Evolutionary conservation across 2,797 vertebrate species (phyloP).

Genomic region (Lacerta bilineata): DNA sequence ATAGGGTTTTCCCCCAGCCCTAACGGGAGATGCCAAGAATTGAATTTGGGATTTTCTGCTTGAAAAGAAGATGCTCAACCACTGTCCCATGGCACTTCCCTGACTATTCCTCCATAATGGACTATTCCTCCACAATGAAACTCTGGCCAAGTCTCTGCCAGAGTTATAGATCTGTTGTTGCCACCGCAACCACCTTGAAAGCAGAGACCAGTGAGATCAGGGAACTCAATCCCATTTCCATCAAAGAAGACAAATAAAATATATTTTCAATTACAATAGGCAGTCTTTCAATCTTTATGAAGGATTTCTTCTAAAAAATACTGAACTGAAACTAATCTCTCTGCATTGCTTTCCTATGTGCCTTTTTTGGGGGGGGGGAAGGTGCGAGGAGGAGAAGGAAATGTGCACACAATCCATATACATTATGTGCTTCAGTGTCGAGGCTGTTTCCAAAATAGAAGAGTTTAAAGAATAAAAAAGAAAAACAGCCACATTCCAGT

Average conservation of each 20-base stretch:
- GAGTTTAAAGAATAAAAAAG: neutral
- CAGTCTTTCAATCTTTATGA: neutral
- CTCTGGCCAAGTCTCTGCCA: neutral
- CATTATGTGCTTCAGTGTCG: neutral
- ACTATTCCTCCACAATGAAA: neutral
- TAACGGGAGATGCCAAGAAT: too few species aligned
- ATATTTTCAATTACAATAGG: neutral
- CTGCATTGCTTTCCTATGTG: neutral
- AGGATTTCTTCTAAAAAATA: neutral
- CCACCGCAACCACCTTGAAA: neutral
- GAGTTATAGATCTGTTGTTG: neutral
- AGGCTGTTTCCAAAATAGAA: neutral
- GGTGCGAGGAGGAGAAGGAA: neutral
- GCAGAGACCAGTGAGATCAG: neutral
- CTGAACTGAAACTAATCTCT: neutral
- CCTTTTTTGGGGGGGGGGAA: too few species aligned
- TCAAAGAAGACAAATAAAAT: neutral
- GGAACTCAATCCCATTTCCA: neutral
- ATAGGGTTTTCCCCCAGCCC: too few species aligned
- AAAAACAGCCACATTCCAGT: constrained; percentile 53
- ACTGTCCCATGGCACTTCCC: too few species aligned
- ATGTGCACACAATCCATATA: neutral
- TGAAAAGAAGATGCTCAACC: too few species aligned
- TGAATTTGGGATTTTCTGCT: too few species aligned
- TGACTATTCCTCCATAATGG: too few species aligned